These are phyloP conservation scores for Burhinus bistriatus DNA, from an alignment of 2,113 vertebrate species.

Conservation along the genomic window DNA sequence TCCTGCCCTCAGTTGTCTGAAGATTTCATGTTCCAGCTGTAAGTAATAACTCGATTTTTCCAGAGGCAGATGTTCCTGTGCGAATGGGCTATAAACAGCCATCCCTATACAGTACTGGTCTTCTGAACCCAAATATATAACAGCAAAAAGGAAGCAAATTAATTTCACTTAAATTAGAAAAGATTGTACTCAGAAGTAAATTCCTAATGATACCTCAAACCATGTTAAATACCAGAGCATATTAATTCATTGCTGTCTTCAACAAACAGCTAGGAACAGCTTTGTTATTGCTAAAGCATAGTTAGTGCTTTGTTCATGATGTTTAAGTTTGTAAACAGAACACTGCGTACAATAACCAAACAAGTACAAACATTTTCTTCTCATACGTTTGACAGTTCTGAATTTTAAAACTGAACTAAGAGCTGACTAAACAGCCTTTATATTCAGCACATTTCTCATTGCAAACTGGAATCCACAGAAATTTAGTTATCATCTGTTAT, in stretches of 20 bases:
- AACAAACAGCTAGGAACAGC: neutral
- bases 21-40: neutral
- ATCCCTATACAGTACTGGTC: neutral
- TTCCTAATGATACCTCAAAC: neutral
- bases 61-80: neutral
- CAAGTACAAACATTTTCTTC: neutral
- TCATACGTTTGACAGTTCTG: neutral
- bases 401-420: neutral
- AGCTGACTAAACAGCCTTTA: neutral
- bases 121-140: neutral
- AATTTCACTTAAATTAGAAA: neutral
- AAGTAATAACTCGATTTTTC: neutral
- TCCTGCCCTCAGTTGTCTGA: neutral
- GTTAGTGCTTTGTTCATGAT: neutral
- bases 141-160: neutral
- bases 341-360: neutral
- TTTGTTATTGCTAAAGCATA: neutral
- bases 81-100: neutral
- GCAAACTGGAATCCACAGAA: neutral
- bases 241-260: neutral
- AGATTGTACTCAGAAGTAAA: neutral
- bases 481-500: neutral
- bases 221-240: neutral
- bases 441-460: neutral
- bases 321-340: neutral